phyloP scores from a whole-genome alignment of 2,797 vertebrate species.

The Halcyon smyrnensis region DNA sequence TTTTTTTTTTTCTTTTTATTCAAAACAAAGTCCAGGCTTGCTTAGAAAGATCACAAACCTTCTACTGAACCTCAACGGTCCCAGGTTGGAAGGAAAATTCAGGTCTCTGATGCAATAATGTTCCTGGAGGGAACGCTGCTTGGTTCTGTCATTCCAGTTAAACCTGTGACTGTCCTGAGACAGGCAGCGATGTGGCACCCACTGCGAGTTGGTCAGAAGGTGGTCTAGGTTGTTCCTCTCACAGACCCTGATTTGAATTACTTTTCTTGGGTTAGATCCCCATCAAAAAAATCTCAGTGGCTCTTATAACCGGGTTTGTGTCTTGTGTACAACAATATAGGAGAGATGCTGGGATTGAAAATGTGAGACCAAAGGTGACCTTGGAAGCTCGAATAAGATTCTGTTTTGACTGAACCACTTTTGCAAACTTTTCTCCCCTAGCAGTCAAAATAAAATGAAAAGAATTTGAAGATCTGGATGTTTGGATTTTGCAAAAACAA shows the following conservation, averaged over 20 bases:
- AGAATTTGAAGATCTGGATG: not conserved
- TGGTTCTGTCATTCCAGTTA: not conserved
- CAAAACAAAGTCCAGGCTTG: slow-evolving; percentile 51
- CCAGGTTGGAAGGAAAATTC: slow-evolving; percentile 22
- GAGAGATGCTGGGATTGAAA: not conserved
- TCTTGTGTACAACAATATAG: not conserved
- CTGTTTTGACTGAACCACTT: not conserved
- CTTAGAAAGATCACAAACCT: slow-evolving; percentile 46
- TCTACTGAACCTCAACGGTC: slow-evolving; percentile 30
- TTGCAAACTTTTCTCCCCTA: not conserved
- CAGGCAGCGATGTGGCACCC: not conserved
- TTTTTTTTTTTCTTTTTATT: slow-evolving; percentile 1
- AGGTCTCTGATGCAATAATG: not conserved
- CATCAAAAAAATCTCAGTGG: not conserved
- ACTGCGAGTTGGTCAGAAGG: not conserved
- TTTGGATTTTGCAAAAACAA: not conserved
- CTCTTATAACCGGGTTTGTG: not conserved
- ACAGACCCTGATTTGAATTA: not conserved
- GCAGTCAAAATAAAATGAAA: not conserved
- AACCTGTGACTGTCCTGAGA: not conserved
- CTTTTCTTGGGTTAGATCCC: not conserved
- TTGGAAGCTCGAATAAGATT: not conserved
- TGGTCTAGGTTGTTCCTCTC: not conserved
- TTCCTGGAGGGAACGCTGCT: not conserved
- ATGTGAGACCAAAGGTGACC: not conserved